A percentile compares a stretch with the other conserved stretches of the same genome.
phyloP scores from a whole-genome alignment of 2,888 invertebrate genomes.

The Polydrusus tereticollis region DNA sequence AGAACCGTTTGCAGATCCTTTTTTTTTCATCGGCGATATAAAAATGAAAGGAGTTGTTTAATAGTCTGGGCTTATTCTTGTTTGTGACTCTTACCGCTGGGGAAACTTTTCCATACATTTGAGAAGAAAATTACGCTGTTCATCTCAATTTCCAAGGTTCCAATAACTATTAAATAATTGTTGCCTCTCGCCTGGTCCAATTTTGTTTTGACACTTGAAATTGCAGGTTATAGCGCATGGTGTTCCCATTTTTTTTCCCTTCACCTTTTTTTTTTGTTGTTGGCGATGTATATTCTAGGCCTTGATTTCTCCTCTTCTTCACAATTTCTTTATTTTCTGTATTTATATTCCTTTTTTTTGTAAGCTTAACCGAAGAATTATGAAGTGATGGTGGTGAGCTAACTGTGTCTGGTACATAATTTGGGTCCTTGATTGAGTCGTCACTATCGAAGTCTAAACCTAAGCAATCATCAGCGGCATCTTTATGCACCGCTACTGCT shows the following conservation, averaged over 20 bases:
- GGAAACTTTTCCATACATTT: not conserved
- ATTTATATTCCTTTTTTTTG: slow-evolving; percentile 9
- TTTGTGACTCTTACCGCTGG: not conserved
- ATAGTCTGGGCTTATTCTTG: slow-evolving; percentile 2
- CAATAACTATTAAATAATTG: not conserved
- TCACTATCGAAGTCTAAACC: slow-evolving; percentile 13
- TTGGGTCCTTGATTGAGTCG: too few relatives aligned
- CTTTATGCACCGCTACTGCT: too few relatives aligned
- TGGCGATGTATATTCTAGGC: not conserved
- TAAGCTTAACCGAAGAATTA: not conserved
- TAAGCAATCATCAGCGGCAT: slow-evolving; percentile 9
- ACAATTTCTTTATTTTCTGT: not conserved
- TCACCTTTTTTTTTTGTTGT: not conserved
- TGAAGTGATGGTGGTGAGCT: slow-evolving; percentile 4
- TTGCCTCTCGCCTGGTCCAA: not conserved
- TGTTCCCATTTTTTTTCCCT: too few relatives aligned
- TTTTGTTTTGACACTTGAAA: not conserved
- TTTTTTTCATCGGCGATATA: slow-evolving; percentile 44
- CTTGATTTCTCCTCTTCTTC: not conserved
- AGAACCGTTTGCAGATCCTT: slow-evolving; percentile 46
- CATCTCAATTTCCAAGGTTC: not conserved
- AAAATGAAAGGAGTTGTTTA: slow-evolving; percentile 50
- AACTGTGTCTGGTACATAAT: not conserved
- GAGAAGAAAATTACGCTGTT: not conserved
- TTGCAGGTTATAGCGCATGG: not conserved